Base-by-base conservation (phyloP, 2,888 invertebrate genomes). In the Rhaphigaster nebulosa region DNA sequence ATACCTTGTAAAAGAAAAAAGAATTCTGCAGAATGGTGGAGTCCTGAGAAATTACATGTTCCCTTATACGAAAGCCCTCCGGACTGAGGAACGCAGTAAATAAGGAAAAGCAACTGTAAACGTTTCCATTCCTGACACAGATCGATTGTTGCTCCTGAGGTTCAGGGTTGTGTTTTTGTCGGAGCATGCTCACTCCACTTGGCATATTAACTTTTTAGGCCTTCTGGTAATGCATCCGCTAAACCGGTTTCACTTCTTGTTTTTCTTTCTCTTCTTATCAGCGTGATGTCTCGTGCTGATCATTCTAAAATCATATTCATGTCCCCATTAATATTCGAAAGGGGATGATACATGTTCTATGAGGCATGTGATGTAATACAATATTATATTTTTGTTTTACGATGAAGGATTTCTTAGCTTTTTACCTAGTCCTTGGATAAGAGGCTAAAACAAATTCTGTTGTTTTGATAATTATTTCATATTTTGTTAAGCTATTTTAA, bases 21-120 rank as follows among this genome's bases (percentile, higher is more conserved):
- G 45, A 12, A n/a, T 45, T 84, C n/a, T 50, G n/a, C n/a, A 50
- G 84, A 84, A 84, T 84, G 84, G 45, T 15, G 45, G 41, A 41
- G 15, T 84, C 50, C 84, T 41, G 45, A 84, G 84, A 84, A 76
- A 84, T 84, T 84, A 45, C 84, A 45, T 84, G 84, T n/a, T n/a
- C 45, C 45, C 45, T n/a, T 50, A 76, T 76, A 20, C 20, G 70
- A 38, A 38, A 76, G 70, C 38, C 18, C 34, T 38, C 20, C 45
- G 12, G 84, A 45, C 84, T n/a, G 5, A 84, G 84, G 84, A 45
- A 84, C 84, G 84, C 84, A 20, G 84, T 50, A 41, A 50, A 84
- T 84, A 76, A 76, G 70, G 70, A 76, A 76, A 76, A 76, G 20
- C 84, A 84, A 84, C 84, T 45, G 84, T 84, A 45, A 84, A 84